These are phyloP conservation scores for Aegypius monachus DNA, from an alignment of 2,113 vertebrate species.

Conservation along the genomic window DNA sequence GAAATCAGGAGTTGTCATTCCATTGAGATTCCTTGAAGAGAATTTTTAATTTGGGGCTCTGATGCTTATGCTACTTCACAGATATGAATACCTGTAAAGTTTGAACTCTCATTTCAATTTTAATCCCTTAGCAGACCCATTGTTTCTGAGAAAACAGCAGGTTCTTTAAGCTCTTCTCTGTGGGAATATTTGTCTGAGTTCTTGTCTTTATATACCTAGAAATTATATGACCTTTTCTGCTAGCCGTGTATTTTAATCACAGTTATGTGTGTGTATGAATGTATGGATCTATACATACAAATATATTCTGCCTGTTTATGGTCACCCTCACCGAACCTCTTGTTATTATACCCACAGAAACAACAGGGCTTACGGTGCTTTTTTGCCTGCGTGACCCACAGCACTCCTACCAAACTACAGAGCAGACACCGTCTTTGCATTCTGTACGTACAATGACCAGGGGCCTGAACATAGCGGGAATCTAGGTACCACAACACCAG, in stretches of 20 bases:
- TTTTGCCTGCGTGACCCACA: background rate
- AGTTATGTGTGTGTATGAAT: background rate
- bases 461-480: background rate
- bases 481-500: background rate
- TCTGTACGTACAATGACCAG: background rate
- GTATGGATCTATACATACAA: background rate
- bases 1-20: background rate
- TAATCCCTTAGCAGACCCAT: background rate
- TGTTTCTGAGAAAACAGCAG: background rate
- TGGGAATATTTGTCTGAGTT: background rate
- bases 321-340: background rate
- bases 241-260: background rate
- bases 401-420: background rate
- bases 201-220: background rate
- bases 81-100: background rate
- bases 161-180: background rate
- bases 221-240: background rate
- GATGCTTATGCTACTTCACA: background rate
- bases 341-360: background rate
- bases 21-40: background rate
- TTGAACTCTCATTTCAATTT: background rate
- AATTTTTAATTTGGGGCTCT: background rate
- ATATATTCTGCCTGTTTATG: background rate
- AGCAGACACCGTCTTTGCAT: background rate
- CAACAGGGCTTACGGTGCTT: accelerated